Percentiles rank a stretch among this genome's conserved stretches.
Evolutionary conservation across 2,113 vertebrate species (phyloP).

Genomic region (Chrysemys picta): DNA sequence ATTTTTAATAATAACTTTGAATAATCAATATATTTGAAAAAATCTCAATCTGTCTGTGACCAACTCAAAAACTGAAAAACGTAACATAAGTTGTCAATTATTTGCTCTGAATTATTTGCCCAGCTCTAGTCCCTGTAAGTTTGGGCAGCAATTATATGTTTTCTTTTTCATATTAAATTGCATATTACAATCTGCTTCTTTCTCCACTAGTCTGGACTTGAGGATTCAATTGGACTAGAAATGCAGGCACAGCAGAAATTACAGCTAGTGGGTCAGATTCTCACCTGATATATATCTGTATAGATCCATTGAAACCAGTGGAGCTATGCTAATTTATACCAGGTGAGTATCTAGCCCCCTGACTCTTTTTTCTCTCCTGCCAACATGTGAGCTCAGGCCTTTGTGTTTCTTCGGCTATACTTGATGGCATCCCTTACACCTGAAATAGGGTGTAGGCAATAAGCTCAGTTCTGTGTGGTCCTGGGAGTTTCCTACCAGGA

Average conservation of each 20-base stretch:
- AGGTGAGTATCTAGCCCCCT: constrained; percentile 6
- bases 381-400: constrained; percentile 18
- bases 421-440: not conserved
- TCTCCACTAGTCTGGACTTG: not conserved
- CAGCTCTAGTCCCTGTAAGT: not conserved
- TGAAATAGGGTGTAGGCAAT: not conserved
- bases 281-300: not conserved
- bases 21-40: no score
- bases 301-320: not conserved
- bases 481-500: not conserved
- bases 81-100: not conserved
- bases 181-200: constrained; percentile 3
- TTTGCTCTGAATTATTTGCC: not conserved
- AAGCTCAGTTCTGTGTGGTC: no score
- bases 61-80: not conserved
- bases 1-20: not conserved
- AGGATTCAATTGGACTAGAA: constrained; percentile 24
- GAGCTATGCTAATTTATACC: not conserved
- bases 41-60: not conserved
- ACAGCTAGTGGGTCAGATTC: constrained; percentile 43
- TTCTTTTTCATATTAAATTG: constrained; percentile 25
- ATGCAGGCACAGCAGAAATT: constrained; percentile 40
- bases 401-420: not conserved
- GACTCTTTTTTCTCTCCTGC: constrained; percentile 12
- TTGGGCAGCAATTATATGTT: not conserved